These are phyloP conservation scores for Hylaeus anthracinus DNA, from an alignment of 1,140 invertebrate genomes.

Conservation along the genomic window DNA sequence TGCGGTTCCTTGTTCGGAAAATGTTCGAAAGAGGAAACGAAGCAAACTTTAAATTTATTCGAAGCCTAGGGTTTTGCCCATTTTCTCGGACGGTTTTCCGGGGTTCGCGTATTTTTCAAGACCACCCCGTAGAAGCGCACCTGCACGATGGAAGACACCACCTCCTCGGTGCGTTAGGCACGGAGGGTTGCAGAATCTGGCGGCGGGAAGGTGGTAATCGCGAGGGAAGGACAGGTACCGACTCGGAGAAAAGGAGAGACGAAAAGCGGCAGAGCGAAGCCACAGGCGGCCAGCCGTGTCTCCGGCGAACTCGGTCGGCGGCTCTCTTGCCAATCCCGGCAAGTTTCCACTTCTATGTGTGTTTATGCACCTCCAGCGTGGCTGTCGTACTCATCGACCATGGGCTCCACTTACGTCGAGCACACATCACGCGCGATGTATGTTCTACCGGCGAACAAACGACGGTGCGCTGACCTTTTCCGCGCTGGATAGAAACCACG, in stretches of 20 bases:
- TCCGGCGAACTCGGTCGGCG: constrained; percentile 69
- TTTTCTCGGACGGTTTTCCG: too few species aligned
- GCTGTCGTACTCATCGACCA: constrained; percentile 45
- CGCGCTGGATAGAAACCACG: constrained; percentile 29
- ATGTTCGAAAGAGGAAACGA: too few species aligned
- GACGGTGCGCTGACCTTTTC: constrained; percentile 63
- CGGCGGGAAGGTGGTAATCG: constrained; percentile 43
- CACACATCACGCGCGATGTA: constrained; percentile 63
- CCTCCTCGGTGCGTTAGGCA: constrained; percentile 9
- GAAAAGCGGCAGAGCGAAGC: constrained; percentile 75
- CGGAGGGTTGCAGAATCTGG: constrained; percentile 62
- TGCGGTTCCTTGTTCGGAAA: too few species aligned
- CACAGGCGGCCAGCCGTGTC: constrained; percentile 74
- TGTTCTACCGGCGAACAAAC: constrained; percentile 45
- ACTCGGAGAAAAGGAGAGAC: constrained; percentile 58
- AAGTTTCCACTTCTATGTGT: constrained; percentile 68
- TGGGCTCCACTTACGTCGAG: constrained; percentile 61
- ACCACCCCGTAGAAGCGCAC: constrained; percentile 53
- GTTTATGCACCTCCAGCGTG: constrained; percentile 62
- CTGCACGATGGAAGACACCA: constrained; percentile 44
- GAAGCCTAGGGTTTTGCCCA: too few species aligned
- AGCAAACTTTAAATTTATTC: too few species aligned
- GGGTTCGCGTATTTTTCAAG: not conserved
- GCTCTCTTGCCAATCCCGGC: constrained; percentile 54
- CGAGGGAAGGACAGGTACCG: constrained; percentile 26